Conservation (phyloP, 1,140 invertebrate species). For the Helicoverpa zea region DNA sequence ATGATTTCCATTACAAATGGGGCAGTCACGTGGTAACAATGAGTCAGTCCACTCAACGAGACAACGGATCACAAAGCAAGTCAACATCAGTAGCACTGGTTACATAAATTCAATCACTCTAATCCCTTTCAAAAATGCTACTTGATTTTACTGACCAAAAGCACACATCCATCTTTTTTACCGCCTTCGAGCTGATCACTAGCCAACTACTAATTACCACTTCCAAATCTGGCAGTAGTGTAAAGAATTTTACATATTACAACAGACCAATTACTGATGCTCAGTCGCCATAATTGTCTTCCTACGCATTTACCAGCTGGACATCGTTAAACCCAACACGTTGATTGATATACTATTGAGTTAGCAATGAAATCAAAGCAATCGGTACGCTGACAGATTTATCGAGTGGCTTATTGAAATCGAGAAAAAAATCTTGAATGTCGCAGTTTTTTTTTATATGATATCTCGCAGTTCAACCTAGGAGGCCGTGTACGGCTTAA, state of each 20-base stretch:
- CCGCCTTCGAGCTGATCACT: not conserved
- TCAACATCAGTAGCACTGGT: not conserved
- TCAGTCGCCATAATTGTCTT: not conserved
- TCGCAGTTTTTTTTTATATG: not conserved
- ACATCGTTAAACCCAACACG: not conserved
- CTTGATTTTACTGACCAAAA: not conserved
- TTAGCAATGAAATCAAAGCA: constrained; percentile 39
- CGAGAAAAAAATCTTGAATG: not conserved
- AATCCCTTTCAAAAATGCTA: too few relatives aligned
- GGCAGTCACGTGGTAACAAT: constrained; percentile 27
- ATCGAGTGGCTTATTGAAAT: not conserved
- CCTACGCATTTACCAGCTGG: not conserved
- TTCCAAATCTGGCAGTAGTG: too few relatives aligned
- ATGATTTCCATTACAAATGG: constrained; percentile 41
- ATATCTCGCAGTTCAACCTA: too few relatives aligned
- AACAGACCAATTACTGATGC: not conserved
- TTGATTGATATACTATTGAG: not conserved
- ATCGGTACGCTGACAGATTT: constrained; percentile 11
- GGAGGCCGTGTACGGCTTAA: too few relatives aligned
- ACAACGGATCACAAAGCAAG: not conserved
- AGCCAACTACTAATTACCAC: not conserved
- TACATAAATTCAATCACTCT: too few relatives aligned
- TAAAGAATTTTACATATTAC: not conserved
- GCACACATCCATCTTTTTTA: not conserved
- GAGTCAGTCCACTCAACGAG: constrained; percentile 33